A percentile compares a stretch with the other conserved stretches of the same genome.
These are phyloP conservation scores for Petaurus breviceps DNA, from an alignment of 2,113 vertebrate genomes.

Conservation along the genomic window DNA sequence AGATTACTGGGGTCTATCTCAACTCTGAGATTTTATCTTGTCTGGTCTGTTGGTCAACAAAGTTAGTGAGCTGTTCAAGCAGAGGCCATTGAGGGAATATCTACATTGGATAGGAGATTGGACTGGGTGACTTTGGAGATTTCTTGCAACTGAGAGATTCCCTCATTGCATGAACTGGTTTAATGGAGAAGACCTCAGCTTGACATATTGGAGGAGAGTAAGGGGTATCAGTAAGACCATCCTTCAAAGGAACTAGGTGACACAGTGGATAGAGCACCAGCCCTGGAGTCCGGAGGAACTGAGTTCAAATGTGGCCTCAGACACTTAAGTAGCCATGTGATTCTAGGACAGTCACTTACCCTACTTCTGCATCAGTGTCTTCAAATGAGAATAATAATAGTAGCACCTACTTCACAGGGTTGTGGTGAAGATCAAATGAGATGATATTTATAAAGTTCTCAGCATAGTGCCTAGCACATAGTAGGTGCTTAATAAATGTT, in stretches of 20 bases:
- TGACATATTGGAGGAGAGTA: not conserved
- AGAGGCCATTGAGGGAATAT: not conserved
- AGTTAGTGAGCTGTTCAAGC: not conserved
- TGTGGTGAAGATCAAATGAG: too few relatives aligned
- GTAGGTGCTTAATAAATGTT: too few relatives aligned
- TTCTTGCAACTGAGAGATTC: not conserved
- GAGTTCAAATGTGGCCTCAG: too few relatives aligned
- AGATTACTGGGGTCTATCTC: not conserved
- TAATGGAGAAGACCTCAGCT: not conserved
- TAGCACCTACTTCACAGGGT: too few relatives aligned
- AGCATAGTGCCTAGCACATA: too few relatives aligned
- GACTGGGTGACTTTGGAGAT: not conserved
- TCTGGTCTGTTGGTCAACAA: not conserved
- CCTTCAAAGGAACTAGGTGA: not conserved
- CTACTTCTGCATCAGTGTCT: too few relatives aligned
- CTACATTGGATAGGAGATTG: not conserved
- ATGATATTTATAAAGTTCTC: too few relatives aligned
- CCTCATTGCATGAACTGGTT: not conserved
- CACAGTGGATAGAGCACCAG: not conserved
- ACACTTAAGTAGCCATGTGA: too few relatives aligned
- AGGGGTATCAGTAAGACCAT: not conserved
- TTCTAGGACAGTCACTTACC: too few relatives aligned
- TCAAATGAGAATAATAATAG: too few relatives aligned
- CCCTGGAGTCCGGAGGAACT: too few relatives aligned
- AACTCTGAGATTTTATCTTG: not conserved